Evolutionary conservation across 2,888 invertebrate species (phyloP).

Genomic region (Lypha dubia): DNA sequence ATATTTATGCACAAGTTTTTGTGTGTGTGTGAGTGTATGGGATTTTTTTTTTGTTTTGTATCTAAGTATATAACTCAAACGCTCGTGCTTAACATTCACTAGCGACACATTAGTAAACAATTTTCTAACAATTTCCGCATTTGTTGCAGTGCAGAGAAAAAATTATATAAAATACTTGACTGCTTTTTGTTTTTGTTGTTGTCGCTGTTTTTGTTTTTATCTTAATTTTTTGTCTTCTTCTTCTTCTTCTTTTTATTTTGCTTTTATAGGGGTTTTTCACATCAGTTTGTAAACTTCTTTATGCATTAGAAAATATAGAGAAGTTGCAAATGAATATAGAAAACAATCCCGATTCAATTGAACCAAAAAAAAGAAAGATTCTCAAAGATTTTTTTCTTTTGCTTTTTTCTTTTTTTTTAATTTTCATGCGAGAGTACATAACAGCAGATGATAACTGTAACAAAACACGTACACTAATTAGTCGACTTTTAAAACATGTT

Average conservation of each 20-base stretch:
- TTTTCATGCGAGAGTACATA: conserved; percentile 56
- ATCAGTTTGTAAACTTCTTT: conserved; percentile 39
- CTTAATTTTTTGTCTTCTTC: background rate
- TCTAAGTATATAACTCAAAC: conserved; percentile 54
- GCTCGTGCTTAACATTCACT: conserved; percentile 69
- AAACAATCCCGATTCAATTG: conserved; percentile 58
- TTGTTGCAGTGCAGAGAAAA: conserved; percentile 58
- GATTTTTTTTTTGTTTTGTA: conserved; percentile 20
- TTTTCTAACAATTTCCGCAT: conserved; percentile 72
- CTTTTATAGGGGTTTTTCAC: conserved; percentile 37
- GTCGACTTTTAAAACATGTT: conserved; percentile 74
- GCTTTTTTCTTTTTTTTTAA: conserved; percentile 2
- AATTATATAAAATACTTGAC: conserved; percentile 55
- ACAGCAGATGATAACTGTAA: conserved; percentile 72
- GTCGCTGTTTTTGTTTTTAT: conserved; percentile 31
- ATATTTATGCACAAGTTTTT: background rate
- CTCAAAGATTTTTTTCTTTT: conserved; percentile 29
- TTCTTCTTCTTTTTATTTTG: background rate
- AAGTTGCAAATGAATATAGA: conserved; percentile 55
- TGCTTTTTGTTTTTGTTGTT: conserved; percentile 46
- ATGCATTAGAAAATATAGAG: conserved; percentile 53
- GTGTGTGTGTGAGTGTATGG: background rate
- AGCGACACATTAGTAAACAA: conserved; percentile 70
- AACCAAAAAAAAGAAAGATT: conserved; percentile 48
- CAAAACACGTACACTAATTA: conserved; percentile 74